phyloP scores from a whole-genome alignment of 2,113 vertebrate species.

The Garra rufa region DNA sequence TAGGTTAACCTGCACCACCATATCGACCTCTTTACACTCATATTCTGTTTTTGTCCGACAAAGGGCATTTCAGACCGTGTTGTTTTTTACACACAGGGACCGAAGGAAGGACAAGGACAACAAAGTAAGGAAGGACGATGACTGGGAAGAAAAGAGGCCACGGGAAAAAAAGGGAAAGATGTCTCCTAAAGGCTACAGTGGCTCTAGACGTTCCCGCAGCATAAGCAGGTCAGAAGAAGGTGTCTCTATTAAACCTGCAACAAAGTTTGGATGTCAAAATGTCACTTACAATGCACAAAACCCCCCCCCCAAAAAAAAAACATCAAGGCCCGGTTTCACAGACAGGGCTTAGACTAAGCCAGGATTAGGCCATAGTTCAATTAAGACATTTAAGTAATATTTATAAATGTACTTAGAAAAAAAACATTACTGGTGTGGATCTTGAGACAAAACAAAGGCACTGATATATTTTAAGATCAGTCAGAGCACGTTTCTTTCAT shows the following conservation, averaged over 20 bases:
- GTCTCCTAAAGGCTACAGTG: constrained; percentile 80
- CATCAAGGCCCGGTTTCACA: no score
- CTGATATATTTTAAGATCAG: no score
- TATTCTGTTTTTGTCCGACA: not conserved
- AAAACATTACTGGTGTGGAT: no score
- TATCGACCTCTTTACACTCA: not conserved
- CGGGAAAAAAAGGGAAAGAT: constrained; percentile 83
- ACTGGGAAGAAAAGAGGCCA: constrained; percentile 78
- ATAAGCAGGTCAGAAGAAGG: constrained; percentile 79
- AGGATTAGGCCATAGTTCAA: no score
- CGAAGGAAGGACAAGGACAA: constrained; percentile 56
- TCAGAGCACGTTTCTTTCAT: no score
- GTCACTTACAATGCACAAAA: no score
- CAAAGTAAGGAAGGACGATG: constrained; percentile 67
- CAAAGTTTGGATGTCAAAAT: not conserved
- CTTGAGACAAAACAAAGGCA: no score
- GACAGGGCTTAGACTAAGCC: no score
- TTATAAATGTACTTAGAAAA: no score
- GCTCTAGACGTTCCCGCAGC: constrained; percentile 80
- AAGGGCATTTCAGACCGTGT: not conserved
- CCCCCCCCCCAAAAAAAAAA: no score
- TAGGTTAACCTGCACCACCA: constrained; percentile 46
- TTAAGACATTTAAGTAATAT: no score
- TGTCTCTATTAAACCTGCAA: not conserved
- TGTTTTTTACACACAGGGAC: constrained; percentile 47